A percentile compares a stretch with the other conserved stretches of the same genome.
Evolutionary conservation across 2,888 invertebrate genomes (phyloP).

Genomic region (Julus scanicus): DNA sequence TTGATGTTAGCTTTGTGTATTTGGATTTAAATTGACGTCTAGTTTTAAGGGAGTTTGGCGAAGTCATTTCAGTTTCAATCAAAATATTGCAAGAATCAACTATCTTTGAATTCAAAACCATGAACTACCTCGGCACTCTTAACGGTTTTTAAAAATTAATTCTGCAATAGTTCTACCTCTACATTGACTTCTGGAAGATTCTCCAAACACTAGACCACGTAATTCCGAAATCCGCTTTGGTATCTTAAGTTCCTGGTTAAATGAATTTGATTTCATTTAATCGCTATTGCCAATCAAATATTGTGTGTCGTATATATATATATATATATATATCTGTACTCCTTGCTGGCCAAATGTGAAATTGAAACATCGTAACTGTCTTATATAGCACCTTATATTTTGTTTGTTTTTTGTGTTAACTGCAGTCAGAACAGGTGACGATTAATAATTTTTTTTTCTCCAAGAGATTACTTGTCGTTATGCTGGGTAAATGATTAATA

Average conservation of each 20-base stretch:
- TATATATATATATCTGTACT: background rate
- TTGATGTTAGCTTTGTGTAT: slow-evolving; percentile 3
- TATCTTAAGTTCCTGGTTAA: slow-evolving; percentile 37
- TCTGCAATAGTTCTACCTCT: background rate
- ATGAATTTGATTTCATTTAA: slow-evolving; percentile 32
- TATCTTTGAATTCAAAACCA: background rate
- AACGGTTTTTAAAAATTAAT: background rate
- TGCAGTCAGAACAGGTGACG: background rate
- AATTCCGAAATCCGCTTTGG: slow-evolving; percentile 2
- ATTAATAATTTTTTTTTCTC: background rate
- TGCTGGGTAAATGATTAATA: slow-evolving; percentile 8
- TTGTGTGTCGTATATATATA: slow-evolving; percentile 15
- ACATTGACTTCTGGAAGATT: background rate
- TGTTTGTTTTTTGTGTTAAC: background rate
- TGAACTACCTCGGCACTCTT: background rate
- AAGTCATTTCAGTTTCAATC: background rate
- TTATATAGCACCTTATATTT: background rate
- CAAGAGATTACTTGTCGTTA: slow-evolving; percentile 25
- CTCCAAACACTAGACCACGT: background rate
- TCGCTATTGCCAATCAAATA: slow-evolving; percentile 37
- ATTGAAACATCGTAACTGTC: slow-evolving; percentile 37
- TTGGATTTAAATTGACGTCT: slow-evolving; percentile 12
- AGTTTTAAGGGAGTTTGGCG: background rate
- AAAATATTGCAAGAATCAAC: slow-evolving; percentile 27
- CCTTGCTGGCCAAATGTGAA: slow-evolving; percentile 37